Evolutionary conservation across 2,113 vertebrate species (phyloP), one percentile per base, ranked within the genome.

Genomic region (Polyodon spathula): DNA sequence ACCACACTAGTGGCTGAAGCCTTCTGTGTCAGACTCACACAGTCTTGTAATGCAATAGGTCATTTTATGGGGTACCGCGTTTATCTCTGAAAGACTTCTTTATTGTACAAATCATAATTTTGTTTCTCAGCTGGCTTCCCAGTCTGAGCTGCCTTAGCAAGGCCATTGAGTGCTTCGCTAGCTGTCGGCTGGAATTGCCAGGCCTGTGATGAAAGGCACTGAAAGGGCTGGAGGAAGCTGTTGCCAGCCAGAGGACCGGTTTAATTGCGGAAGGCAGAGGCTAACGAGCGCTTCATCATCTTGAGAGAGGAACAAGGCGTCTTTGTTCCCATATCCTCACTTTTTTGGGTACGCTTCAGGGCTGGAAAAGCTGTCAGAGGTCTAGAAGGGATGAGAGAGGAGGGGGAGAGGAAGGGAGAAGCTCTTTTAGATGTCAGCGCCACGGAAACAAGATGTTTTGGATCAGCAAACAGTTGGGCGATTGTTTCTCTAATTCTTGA

Each of bases 241-340:
- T 61, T 53, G 48, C 16, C 61, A 46, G 17, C 6, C 17, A 27
- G 39, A 64, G 54, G 8, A 14, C 4, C 16, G 55, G 10, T 40
- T 54, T 27, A 17, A 14, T 39, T 14, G 9, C 37, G 15, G 37
- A 56, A 46, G 48, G 8, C 6, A 8, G 52, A 17, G 39, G 51
- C 48, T 52, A 59, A 58, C 10, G 53, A 11, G 4, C 43, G 43
- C 43, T 44, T 7, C 7, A 7, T 44, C 43, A 44, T 44, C 12
- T 44, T 12, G 4, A 37, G 61, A 27, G 8, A 40, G n/a, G 41
- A 41, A 52, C 40, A 46, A 12, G 61, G 40, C 14, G 40, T 8
- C 41, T 37, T 60, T 59, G 58, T 46, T 59, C 44, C 40, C 16
- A 6, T 37, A 17, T 54, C 53, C 37, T 56, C 39, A 40, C 27